Evolutionary conservation across 2,113 vertebrate species (phyloP).

Genomic region (Maccullochella peelii): DNA sequence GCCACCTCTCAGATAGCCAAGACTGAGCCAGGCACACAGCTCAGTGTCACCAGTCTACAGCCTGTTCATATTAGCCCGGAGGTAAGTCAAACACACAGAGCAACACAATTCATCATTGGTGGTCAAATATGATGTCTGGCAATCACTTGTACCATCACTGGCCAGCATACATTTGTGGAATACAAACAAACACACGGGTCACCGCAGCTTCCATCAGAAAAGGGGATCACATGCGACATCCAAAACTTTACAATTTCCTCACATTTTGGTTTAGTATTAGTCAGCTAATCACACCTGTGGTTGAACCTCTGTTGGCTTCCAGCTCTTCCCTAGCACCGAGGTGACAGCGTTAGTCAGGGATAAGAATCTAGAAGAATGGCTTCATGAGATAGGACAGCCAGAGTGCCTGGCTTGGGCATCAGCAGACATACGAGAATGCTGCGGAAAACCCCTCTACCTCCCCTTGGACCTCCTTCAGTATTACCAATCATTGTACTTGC

Average conservation of each 20-base stretch:
- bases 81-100: constrained; percentile 74
- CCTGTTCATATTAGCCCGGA: constrained; percentile 91
- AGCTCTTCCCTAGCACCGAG: constrained; percentile 44
- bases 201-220: constrained; percentile 6
- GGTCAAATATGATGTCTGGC: not conserved
- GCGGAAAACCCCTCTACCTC: constrained; percentile 21
- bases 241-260: not conserved
- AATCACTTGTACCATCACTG: constrained; percentile 11
- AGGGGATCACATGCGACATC: not conserved
- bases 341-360: constrained; percentile 57
- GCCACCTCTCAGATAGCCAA: constrained; percentile 89
- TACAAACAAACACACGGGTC: constrained; percentile 2
- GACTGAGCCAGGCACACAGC: constrained; percentile 88
- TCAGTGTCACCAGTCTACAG: constrained; percentile 90
- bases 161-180: not conserved
- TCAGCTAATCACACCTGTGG: constrained; percentile 33
- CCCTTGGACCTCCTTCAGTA: constrained; percentile 11
- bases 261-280: constrained; percentile 14
- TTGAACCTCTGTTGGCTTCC: constrained; percentile 55
- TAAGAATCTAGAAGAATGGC: constrained; percentile 49
- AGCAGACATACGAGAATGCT: constrained; percentile 29
- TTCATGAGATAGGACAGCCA: constrained; percentile 39
- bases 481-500: constrained; percentile 32
- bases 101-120: not conserved
- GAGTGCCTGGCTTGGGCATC: constrained; percentile 31